phyloP scores from a whole-genome alignment of 2,888 invertebrate species.

The Chymomyza fuscimana region DNA sequence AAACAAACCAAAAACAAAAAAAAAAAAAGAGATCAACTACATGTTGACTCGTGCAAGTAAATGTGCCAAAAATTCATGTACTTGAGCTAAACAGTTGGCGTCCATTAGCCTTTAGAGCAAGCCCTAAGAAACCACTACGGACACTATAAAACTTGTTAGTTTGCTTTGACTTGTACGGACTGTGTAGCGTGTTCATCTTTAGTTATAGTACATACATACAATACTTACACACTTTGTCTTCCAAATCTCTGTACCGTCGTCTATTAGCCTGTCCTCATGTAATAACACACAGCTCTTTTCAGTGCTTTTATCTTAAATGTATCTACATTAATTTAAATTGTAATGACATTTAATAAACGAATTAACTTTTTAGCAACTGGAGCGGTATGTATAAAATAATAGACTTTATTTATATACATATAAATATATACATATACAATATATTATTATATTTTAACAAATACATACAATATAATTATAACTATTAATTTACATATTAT shows the following conservation, averaged over 20 bases:
- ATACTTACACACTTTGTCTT: conserved; percentile 9
- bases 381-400: conserved; percentile 71
- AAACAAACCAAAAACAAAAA: neutral
- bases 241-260: neutral
- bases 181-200: no score
- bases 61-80: no score
- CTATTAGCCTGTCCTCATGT: conserved; percentile 46
- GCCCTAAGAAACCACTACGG: no score
- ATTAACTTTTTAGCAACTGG: conserved; percentile 73
- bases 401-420: conserved; percentile 16
- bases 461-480: conserved; percentile 5
- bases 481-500: neutral
- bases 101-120: no score
- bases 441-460: neutral
- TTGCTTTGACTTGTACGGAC: no score
- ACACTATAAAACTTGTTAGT: neutral
- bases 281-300: conserved; percentile 73
- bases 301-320: conserved; percentile 66
- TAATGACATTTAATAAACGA: conserved; percentile 54
- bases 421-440: no score
- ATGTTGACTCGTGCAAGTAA: no score
- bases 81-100: no score
- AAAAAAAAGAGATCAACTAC: conserved; percentile 19
- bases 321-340: conserved; percentile 42
- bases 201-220: neutral